Conservation (phyloP, 92 coral and sea anemone genomes). For the Hydrozoanthus gracilis region DNA sequence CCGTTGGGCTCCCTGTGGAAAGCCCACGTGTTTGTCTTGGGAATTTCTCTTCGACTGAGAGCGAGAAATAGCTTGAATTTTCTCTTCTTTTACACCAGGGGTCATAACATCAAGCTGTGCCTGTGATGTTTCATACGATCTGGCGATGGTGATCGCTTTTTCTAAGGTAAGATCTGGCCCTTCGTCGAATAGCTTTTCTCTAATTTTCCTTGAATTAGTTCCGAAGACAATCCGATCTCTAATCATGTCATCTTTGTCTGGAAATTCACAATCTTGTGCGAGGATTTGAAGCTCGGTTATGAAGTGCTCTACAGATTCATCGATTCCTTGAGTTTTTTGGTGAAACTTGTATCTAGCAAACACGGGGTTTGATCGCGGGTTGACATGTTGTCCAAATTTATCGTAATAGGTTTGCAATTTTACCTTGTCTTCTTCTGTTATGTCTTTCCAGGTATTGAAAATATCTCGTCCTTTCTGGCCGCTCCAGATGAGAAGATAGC, state of each 20-base stretch:
- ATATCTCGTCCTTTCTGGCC: conserved; percentile 66
- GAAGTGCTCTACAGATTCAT: neutral
- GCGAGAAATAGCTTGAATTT: conserved; percentile 13
- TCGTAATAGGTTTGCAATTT: conserved; percentile 62
- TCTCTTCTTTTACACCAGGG: conserved; percentile 40
- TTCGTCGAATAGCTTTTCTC: conserved; percentile 63
- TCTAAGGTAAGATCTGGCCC: conserved; percentile 68
- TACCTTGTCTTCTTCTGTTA: conserved; percentile 55
- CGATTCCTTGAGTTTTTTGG: conserved; percentile 35
- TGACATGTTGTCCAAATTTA: conserved; percentile 59
- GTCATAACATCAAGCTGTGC: conserved; percentile 59
- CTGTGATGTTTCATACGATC: conserved; percentile 56
- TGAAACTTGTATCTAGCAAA: conserved; percentile 69
- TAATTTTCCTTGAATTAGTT: conserved; percentile 58
- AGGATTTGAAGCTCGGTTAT: conserved; percentile 62
- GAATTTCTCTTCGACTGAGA: conserved; percentile 37
- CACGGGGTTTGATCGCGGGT: conserved; percentile 68
- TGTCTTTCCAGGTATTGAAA: conserved; percentile 62
- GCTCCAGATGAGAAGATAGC: conserved; percentile 59
- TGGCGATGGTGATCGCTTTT: conserved; percentile 66
- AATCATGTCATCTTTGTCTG: conserved; percentile 61
- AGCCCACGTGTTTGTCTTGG: conserved; percentile 36
- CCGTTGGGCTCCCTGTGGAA: conserved; percentile 35
- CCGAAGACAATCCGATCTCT: conserved; percentile 63
- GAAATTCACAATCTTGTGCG: conserved; percentile 65